Evolutionary conservation across 2,888 invertebrate genomes (phyloP).

Genomic region (Portevinia maculata): DNA sequence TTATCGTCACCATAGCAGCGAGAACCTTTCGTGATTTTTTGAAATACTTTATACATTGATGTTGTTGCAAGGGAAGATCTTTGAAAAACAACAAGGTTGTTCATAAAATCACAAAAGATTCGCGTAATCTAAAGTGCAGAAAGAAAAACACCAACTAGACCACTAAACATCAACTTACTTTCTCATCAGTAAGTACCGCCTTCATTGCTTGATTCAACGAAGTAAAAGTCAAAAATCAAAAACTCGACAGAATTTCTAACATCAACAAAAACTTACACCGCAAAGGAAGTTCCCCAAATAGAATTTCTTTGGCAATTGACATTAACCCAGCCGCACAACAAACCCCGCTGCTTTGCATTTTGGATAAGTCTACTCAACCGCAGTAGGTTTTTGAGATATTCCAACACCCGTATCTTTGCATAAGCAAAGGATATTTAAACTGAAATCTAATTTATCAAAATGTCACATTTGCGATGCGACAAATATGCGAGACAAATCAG

Average conservation of each 20-base stretch:
- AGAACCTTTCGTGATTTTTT: too few relatives aligned
- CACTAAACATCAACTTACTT: conserved; percentile 3
- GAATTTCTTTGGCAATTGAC: conserved; percentile 54
- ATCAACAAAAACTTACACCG: conserved; percentile 41
- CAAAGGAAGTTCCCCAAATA: conserved; percentile 64
- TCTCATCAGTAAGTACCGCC: neutral
- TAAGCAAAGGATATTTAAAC: conserved; percentile 47
- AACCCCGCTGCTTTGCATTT: conserved; percentile 10
- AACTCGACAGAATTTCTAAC: neutral
- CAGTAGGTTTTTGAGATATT: conserved; percentile 3
- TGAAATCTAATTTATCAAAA: conserved; percentile 67
- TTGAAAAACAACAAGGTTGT: too few relatives aligned
- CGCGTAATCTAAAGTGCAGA: too few relatives aligned
- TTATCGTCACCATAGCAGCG: too few relatives aligned
- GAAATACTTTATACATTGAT: too few relatives aligned
- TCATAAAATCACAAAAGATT: too few relatives aligned
- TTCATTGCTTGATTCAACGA: neutral
- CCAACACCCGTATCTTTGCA: conserved; percentile 51
- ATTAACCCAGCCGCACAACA: conserved; percentile 24
- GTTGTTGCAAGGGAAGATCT: too few relatives aligned
- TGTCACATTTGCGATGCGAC: conserved; percentile 56
- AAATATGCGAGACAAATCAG: conserved; percentile 67
- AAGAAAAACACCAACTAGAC: neutral
- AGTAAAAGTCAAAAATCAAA: neutral
- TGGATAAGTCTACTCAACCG: conserved; percentile 16